Conservation (phyloP, 1,140 invertebrate genomes). For the Atta texana region DNA sequence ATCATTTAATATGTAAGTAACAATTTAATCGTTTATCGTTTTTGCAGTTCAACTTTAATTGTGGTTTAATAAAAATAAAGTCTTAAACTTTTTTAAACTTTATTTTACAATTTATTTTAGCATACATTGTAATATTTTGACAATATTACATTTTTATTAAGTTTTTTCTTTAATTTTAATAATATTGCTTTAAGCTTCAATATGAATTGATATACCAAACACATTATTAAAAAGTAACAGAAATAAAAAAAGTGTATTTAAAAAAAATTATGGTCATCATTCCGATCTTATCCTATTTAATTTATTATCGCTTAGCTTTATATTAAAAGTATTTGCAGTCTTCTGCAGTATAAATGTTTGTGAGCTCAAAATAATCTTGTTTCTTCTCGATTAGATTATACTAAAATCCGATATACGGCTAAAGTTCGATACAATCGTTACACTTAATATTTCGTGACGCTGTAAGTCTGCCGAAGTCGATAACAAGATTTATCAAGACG, state of each 20-base stretch:
- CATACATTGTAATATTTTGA: not conserved
- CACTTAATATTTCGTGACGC: constrained; percentile 38
- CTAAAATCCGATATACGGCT: constrained; percentile 10
- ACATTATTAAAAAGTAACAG: too few relatives aligned
- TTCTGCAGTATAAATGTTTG: not conserved
- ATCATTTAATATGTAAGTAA: not conserved
- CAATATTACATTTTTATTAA: not conserved
- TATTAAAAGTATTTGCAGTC: not conserved
- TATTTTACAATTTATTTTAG: not conserved
- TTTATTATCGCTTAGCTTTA: not conserved
- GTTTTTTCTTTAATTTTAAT: too few relatives aligned
- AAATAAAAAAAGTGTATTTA: too few relatives aligned
- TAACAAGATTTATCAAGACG: constrained; percentile 54
- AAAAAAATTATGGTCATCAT: too few relatives aligned
- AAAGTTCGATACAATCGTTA: constrained; percentile 20
- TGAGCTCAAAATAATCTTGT: constrained; percentile 2
- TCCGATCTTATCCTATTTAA: not conserved
- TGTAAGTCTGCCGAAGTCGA: constrained; percentile 33
- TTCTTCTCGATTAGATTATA: constrained; percentile 10
- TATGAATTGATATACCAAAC: too few relatives aligned
- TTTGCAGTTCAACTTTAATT: not conserved
- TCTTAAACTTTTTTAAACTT: not conserved
- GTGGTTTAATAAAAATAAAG: not conserved
- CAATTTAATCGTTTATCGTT: not conserved
- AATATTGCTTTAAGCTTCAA: too few relatives aligned